Evolutionary conservation across 2,797 vertebrate genomes (phyloP).

Genomic region (Lutjanus argentimaculatus): DNA sequence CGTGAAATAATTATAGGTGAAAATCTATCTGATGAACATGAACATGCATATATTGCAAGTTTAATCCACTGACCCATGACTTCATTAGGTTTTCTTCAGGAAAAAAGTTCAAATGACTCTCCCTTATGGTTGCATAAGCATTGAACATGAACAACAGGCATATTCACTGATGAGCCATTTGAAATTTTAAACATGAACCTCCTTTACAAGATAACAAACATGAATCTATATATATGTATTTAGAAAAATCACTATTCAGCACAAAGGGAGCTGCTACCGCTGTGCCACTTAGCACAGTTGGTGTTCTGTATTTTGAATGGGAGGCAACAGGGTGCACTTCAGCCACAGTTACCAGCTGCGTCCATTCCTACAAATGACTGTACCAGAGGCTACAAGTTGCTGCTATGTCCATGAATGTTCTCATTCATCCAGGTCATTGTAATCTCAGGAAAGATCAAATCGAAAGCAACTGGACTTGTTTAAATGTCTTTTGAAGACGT

Average conservation of each 20-base stretch:
- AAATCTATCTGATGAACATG: not conserved
- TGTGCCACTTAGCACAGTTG: too few species aligned
- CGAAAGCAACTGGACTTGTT: too few species aligned
- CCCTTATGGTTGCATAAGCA: not conserved
- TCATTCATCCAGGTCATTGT: too few species aligned
- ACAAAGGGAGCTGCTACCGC: not conserved
- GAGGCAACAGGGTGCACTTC: too few species aligned
- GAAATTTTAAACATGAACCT: not conserved
- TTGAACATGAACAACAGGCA: too few species aligned
- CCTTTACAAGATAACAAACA: not conserved
- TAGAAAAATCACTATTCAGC: not conserved
- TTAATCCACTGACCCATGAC: not conserved
- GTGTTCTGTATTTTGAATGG: too few species aligned
- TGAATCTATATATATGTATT: not conserved
- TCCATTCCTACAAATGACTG: not conserved
- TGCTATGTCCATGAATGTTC: too few species aligned
- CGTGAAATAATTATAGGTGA: not conserved
- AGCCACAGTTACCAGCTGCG: not conserved
- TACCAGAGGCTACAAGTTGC: not conserved
- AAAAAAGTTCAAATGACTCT: too few species aligned
- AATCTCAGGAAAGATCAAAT: too few species aligned
- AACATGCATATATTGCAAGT: not conserved
- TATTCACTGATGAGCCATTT: not conserved
- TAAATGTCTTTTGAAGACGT: too few species aligned
- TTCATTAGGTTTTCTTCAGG: not conserved